Conservation (phyloP, 2,797 vertebrate species). For the Streptopelia turtur region DNA sequence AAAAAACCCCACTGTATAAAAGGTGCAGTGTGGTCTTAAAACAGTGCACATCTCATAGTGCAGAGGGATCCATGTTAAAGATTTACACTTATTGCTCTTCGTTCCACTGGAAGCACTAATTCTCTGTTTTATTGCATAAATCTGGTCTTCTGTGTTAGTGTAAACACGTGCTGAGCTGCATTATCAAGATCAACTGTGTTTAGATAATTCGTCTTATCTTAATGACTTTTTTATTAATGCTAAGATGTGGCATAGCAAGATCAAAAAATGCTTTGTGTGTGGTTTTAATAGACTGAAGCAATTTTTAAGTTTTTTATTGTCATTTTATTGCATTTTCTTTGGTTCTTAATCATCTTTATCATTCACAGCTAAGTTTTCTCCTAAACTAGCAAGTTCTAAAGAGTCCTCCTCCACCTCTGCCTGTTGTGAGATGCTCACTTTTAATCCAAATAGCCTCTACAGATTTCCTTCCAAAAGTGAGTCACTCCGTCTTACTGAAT, state of each 20-base stretch:
- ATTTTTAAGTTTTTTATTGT: background rate
- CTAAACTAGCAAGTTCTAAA: background rate
- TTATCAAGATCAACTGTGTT: slow-evolving; percentile 74
- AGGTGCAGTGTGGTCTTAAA: slow-evolving; percentile 17
- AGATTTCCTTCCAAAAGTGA: background rate
- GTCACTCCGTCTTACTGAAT: background rate
- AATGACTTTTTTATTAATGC: slow-evolving; percentile 53
- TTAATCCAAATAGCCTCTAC: background rate
- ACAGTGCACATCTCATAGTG: slow-evolving; percentile 5
- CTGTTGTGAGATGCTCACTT: background rate
- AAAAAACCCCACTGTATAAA: background rate
- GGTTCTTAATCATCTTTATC: background rate
- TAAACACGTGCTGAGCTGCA: slow-evolving; percentile 42
- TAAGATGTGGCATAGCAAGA: slow-evolving; percentile 36
- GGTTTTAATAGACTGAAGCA: background rate
- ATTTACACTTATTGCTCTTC: slow-evolving; percentile 52
- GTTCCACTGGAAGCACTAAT: slow-evolving; percentile 41
- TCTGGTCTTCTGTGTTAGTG: slow-evolving; percentile 54
- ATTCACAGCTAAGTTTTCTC: background rate
- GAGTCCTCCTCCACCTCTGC: background rate
- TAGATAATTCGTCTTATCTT: slow-evolving; percentile 76
- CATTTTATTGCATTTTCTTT: background rate
- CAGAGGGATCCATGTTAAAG: slow-evolving; percentile 33
- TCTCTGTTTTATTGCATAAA: slow-evolving; percentile 62
- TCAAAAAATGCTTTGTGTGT: background rate